Base-by-base conservation (phyloP, 92 coral and sea anemone genomes). In the Anthopleura xanthogrammica region DNA sequence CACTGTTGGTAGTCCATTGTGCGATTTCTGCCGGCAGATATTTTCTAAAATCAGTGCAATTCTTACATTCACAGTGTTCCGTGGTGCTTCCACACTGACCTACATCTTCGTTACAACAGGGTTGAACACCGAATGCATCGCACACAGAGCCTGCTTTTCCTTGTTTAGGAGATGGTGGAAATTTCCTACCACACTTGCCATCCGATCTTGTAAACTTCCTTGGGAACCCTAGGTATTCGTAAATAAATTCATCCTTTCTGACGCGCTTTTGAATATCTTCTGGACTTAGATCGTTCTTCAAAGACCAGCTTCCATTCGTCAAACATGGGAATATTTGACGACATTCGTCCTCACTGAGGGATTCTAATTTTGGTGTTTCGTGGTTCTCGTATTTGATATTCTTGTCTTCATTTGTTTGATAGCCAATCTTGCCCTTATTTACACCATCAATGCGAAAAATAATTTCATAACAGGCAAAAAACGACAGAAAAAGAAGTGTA, bases 41-140 rank as follows among this genome's bases (percentile, higher is more conserved):
- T 3, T 83, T 82, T 29, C 87, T 75, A 78, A 92, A 92, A 54
- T 92, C 92, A 19, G 81, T 86, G 79, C 93, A 92, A 6, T 72
- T 7, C 4, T 70, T 75, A 74, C 95, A 92, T 9, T 57, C 20
- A 55, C 95, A 92, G 36, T 92, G 70, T 7, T 72, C 90, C 1
- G 75, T 19, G 13, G 91, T 70, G 36, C 64, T 89, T 24, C 95
- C 93, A 80, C 95, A 92, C 23, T 71, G 41, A 39, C 90, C 91
- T 46, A 76, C 81, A 20, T 12, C 77, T 66, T 92, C 95, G 72
- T 92, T 92, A 64, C 95, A 92, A 20, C 95, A 92, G 16, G 95
- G 95, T 43, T 77, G 70, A 3, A 75, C 80, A 62, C 93, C 82
- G 66, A 43, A 36, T 48, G 83, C 83, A 52, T 92, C 95, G 76